Conservation (phyloP, 2,888 invertebrate genomes). For the Thysanoteuthis rhombus region DNA sequence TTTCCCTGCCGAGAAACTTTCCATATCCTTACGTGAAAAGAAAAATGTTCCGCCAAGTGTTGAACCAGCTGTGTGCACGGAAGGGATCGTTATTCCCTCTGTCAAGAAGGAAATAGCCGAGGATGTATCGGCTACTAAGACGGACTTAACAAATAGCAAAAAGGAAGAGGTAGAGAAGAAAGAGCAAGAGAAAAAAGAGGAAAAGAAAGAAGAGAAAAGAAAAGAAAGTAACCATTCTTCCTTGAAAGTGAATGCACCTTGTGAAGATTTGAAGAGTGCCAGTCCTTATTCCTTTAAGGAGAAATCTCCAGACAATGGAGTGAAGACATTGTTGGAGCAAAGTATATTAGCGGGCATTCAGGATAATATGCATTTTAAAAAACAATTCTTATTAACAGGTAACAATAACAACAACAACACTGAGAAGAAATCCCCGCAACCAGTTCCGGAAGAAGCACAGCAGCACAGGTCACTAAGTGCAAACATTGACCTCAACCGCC, state of each 20-base stretch:
- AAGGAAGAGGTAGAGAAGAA: background rate
- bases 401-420: conserved; percentile 40
- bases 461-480: conserved; percentile 36
- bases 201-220: background rate
- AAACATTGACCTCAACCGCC: conserved; percentile 59
- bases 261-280: background rate
- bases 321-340: conserved; percentile 34
- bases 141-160: background rate
- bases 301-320: conserved; percentile 31
- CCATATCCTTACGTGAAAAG: conserved; percentile 24
- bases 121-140: background rate
- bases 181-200: background rate
- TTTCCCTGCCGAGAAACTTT: conserved; percentile 22
- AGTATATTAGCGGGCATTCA: conserved; percentile 36
- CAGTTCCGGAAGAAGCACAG: background rate
- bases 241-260: background rate
- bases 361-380: conserved; percentile 65
- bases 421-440: background rate
- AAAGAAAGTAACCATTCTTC: background rate
- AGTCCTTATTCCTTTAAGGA: background rate
- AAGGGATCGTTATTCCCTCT: background rate
- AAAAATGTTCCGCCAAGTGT: background rate
- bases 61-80: background rate
- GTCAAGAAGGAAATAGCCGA: background rate
- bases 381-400: conserved; percentile 58